These are phyloP conservation scores for Ptychoptera albimana DNA, from an alignment of 2,888 invertebrate species.

Conservation along the genomic window DNA sequence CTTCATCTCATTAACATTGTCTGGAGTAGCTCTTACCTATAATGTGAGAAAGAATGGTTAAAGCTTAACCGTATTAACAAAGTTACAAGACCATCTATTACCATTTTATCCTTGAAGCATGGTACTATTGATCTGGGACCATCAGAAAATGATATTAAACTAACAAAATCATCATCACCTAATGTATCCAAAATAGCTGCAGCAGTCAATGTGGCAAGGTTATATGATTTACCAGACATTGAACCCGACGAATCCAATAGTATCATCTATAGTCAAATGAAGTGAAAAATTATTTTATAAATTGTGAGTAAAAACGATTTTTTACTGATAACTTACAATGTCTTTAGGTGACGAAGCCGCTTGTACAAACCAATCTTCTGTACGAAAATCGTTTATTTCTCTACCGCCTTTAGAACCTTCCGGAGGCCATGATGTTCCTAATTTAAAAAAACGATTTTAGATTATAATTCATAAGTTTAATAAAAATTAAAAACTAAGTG, in stretches of 20 bases:
- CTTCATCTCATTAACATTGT: slow-evolving; percentile 67
- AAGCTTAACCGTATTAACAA: neutral
- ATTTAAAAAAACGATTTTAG: neutral
- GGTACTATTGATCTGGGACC: slow-evolving; percentile 67
- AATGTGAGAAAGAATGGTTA: neutral
- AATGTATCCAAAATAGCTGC: slow-evolving; percentile 84
- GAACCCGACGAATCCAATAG: slow-evolving; percentile 84
- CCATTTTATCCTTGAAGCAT: slow-evolving; percentile 80
- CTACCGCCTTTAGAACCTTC: slow-evolving; percentile 63
- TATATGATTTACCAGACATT: slow-evolving; percentile 67
- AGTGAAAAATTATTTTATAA: neutral
- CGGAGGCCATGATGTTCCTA: slow-evolving; percentile 68
- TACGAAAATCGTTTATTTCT: slow-evolving; percentile 84
- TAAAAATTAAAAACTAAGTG: too few relatives aligned
- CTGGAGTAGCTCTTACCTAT: slow-evolving; percentile 53
- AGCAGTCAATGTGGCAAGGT: slow-evolving; percentile 77
- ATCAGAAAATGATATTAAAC: slow-evolving; percentile 82
- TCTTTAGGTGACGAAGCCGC: slow-evolving; percentile 97
- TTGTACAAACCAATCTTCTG: slow-evolving; percentile 90
- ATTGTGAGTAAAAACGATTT: neutral
- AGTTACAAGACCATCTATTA: slow-evolving; percentile 22
- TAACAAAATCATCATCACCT: slow-evolving; percentile 93
- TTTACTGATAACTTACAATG: slow-evolving; percentile 38
- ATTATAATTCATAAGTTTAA: neutral
- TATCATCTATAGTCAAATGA: slow-evolving; percentile 36